phyloP scores from a whole-genome alignment of 2,113 vertebrate genomes.

The Alethe diademata region DNA sequence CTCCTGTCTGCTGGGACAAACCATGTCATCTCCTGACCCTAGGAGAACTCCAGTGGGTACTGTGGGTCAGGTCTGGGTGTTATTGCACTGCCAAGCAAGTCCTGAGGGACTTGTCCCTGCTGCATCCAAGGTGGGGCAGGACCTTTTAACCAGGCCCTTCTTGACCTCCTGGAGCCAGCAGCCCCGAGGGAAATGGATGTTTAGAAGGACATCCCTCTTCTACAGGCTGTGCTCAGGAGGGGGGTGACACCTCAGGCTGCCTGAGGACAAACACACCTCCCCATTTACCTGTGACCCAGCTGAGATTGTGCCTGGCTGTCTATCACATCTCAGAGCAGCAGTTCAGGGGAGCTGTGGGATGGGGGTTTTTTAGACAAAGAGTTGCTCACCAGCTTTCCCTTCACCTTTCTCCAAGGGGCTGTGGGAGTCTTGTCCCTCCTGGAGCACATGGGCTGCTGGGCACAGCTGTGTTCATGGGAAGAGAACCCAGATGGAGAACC shows the following conservation, averaged over 20 bases:
- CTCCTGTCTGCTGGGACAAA: not conserved
- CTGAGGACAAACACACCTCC: not conserved
- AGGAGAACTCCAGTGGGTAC: not conserved
- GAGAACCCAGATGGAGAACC: not conserved
- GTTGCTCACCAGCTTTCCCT: not conserved
- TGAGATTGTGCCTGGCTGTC: not conserved
- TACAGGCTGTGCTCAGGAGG: not conserved
- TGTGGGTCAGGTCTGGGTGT: not conserved
- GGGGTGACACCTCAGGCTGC: not conserved
- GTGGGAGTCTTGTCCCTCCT: not conserved
- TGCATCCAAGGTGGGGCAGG: not conserved
- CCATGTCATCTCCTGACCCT: not conserved
- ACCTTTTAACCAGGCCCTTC: conserved; percentile 1
- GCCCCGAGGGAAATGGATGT: not conserved
- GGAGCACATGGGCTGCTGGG: not conserved
- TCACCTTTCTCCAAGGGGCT: not conserved
- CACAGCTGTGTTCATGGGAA: not conserved
- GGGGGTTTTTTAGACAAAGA: not conserved
- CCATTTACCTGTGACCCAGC: not conserved
- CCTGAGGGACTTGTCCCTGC: not conserved
- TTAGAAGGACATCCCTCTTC: not conserved
- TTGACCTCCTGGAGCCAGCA: not conserved
- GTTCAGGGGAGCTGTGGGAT: not conserved
- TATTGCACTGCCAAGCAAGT: not conserved
- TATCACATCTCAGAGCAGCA: not conserved